These are phyloP conservation scores for Pogonus chalceus DNA, from an alignment of 1,140 invertebrate species.

Conservation along the genomic window DNA sequence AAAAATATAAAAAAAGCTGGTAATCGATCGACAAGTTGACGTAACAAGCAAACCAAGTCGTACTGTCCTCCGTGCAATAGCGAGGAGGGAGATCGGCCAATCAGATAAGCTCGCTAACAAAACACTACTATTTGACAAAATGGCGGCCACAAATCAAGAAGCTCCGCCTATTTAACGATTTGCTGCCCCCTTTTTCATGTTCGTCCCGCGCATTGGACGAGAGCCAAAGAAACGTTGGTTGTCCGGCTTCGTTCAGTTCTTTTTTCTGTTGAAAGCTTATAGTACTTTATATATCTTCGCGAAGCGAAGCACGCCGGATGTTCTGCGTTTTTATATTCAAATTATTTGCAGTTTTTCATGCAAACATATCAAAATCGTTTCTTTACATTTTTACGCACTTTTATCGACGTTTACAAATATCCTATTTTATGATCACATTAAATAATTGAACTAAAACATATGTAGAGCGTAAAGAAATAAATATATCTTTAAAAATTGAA, in stretches of 20 bases:
- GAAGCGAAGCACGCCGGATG: not conserved
- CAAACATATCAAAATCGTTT: too few species aligned
- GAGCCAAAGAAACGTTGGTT: not conserved
- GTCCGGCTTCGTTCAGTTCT: not conserved
- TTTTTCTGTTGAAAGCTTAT: not conserved
- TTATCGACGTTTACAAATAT: too few species aligned
- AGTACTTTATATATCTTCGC: slow-evolving; percentile 5
- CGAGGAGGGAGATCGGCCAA: slow-evolving; percentile 37
- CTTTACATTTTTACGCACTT: too few species aligned
- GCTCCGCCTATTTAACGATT: slow-evolving; percentile 35
- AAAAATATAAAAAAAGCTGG: not conserved
- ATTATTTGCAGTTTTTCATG: slow-evolving; percentile 5
- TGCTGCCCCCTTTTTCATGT: slow-evolving; percentile 36
- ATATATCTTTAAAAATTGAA: too few species aligned
- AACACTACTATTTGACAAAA: slow-evolving; percentile 40
- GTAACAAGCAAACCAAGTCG: not conserved
- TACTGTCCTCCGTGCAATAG: not conserved
- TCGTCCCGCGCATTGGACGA: slow-evolving; percentile 32
- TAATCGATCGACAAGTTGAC: too few species aligned
- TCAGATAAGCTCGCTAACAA: slow-evolving; percentile 36
- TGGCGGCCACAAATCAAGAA: slow-evolving; percentile 38
- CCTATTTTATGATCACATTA: too few species aligned
- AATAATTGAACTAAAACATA: too few species aligned
- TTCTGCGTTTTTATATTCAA: slow-evolving; percentile 7
- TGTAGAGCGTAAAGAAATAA: too few species aligned